phyloP scores from a whole-genome alignment of 1,140 invertebrate genomes.

The Anastrepha ludens region DNA sequence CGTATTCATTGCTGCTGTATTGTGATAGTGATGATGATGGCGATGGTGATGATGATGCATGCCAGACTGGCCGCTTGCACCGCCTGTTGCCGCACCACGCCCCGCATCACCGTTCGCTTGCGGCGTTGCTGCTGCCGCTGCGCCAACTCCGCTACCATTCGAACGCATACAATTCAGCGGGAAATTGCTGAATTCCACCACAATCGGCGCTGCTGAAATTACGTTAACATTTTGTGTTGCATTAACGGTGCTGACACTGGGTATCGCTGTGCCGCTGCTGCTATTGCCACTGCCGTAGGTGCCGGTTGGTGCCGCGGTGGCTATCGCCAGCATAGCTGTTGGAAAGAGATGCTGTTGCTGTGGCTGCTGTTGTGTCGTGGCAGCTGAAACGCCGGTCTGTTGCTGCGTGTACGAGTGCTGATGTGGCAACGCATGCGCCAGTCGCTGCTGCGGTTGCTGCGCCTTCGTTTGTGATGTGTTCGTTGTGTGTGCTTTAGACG shows the following conservation, averaged over 20 bases:
- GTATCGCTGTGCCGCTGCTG: neutral
- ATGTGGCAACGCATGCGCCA: neutral
- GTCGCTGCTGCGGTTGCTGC: neutral
- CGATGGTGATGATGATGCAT: slow-evolving; percentile 13
- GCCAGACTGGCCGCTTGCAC: neutral
- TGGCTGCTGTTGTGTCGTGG: slow-evolving; percentile 39
- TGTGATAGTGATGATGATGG: slow-evolving; percentile 27
- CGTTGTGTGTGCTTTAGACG: neutral
- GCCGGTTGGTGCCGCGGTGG: slow-evolving; percentile 39
- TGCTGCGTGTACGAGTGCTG: slow-evolving; percentile 45
- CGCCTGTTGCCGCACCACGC: neutral
- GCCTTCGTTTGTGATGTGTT: slow-evolving; percentile 1
- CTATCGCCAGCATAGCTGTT: slow-evolving; percentile 55
- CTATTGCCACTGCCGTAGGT: slow-evolving; percentile 12
- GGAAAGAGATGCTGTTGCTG: slow-evolving; percentile 54
- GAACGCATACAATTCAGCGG: slow-evolving; percentile 56
- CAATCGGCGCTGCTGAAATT: slow-evolving; percentile 57
- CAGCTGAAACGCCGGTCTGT: slow-evolving; percentile 45
- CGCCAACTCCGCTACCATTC: neutral
- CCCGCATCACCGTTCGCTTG: neutral
- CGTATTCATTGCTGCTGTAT: slow-evolving; percentile 26
- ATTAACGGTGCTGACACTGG: slow-evolving; percentile 24
- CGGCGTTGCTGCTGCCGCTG: slow-evolving; percentile 16
- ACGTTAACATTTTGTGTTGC: slow-evolving; percentile 59
- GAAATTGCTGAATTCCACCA: slow-evolving; percentile 58